These are phyloP conservation scores for Oeneis ivallda DNA, from an alignment of 2,888 invertebrate genomes.

Conservation along the genomic window DNA sequence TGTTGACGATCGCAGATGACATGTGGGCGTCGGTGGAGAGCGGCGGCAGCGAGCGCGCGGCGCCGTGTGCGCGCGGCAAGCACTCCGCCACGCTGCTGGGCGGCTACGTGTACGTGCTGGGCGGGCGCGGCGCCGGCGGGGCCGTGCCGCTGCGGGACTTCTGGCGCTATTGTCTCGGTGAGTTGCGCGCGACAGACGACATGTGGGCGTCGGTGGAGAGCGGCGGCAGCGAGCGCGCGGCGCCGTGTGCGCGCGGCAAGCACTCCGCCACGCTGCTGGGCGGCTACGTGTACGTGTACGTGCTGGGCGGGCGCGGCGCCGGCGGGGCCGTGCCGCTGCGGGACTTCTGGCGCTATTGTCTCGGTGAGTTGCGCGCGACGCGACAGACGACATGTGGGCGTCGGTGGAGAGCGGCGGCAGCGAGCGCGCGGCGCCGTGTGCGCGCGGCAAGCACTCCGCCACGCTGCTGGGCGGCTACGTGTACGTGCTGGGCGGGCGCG, in stretches of 20 bases:
- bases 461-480: too few species aligned
- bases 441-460: too few species aligned
- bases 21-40: conserved; percentile 72
- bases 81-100: conserved; percentile 90
- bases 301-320: conserved; percentile 91
- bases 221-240: conserved; percentile 55
- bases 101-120: conserved; percentile 90
- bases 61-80: conserved; percentile 86
- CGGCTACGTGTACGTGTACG: conserved; percentile 88
- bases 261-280: conserved; percentile 90
- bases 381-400: too few species aligned
- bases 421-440: too few species aligned
- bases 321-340: conserved; percentile 90
- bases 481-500: too few species aligned
- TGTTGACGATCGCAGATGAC: conserved; percentile 52
- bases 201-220: conserved; percentile 72
- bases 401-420: too few species aligned
- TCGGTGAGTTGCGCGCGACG: conserved; percentile 82
- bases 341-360: conserved; percentile 92
- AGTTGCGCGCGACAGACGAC: conserved; percentile 57
- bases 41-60: conserved; percentile 55
- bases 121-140: conserved; percentile 92
- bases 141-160: conserved; percentile 91
- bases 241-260: conserved; percentile 86
- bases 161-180: conserved; percentile 91